Evolutionary conservation across 37 sponge, comb jelly and placozoan species (phyloP).

Genomic region (Diacarnus erythraeanus): DNA sequence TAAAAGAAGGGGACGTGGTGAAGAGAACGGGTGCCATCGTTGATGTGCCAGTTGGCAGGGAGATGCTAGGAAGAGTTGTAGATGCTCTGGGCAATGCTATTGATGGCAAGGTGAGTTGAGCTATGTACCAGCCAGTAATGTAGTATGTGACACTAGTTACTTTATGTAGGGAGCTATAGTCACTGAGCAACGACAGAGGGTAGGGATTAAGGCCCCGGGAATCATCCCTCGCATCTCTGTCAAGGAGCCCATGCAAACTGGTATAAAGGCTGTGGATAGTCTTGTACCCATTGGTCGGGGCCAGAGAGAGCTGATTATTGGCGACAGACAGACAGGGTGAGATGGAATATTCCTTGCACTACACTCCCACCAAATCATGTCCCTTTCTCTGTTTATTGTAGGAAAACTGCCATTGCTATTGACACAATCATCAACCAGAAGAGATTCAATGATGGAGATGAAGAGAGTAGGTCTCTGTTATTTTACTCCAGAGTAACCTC

Average conservation of each 20-base stretch:
- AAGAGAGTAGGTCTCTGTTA: conserved; percentile 72
- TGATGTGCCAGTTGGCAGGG: conserved; percentile 94
- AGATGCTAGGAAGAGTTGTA: conserved; percentile 91
- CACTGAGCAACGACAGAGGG: conserved; percentile 67
- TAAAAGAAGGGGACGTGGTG: conserved; percentile 98
- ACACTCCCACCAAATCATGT: background rate
- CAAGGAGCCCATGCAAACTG: conserved; percentile 97
- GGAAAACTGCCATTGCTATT: conserved; percentile 98
- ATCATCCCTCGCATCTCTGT: conserved; percentile 98
- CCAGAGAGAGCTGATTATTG: conserved; percentile 98
- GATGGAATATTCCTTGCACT: background rate
- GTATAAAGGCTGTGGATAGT: conserved; percentile 98
- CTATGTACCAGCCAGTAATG: background rate
- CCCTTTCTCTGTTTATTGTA: conserved; percentile 26
- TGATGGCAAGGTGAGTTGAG: conserved; percentile 85
- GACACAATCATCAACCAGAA: conserved; percentile 99
- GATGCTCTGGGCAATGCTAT: conserved; percentile 97
- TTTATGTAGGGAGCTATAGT: conserved; percentile 79
- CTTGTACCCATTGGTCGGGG: conserved; percentile 99
- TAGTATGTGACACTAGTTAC: background rate
- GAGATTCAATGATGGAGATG: conserved; percentile 90
- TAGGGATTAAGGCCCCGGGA: conserved; percentile 98
- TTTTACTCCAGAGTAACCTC: background rate
- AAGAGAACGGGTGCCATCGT: conserved; percentile 99
- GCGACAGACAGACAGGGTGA: conserved; percentile 98